Evolutionary conservation across 2,888 invertebrate genomes (phyloP), one percentile per base, ranked within the genome.

Genomic region (Himalopsyche kuldschensis): DNA sequence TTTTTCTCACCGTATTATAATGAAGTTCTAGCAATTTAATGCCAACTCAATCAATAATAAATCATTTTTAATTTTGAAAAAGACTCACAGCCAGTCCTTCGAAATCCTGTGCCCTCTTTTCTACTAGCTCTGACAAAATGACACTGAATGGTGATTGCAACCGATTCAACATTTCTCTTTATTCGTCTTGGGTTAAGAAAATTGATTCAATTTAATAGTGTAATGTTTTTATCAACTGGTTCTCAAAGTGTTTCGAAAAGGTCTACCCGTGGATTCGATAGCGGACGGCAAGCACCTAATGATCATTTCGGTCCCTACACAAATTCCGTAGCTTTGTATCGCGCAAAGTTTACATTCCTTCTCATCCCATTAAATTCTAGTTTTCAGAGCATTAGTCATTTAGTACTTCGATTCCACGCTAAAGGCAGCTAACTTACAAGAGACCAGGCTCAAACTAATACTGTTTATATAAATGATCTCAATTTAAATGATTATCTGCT

Each of bases 301-400:
- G 83, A 80, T 55, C 78, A 77, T 83, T 81, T 80, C 55, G 63
- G 83, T 63, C 80, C 83, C 80, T 35, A 41, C 27, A 48, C 41
- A 75, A 63, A 31, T 46, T 27, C 77, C 78, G 35, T 32, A 35
- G 78, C 76, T 8, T 76, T 75, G 84, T 75, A 81, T 84, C 77
- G 76, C 32, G 47, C 82, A 82, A 48, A 79, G 76, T 80, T 79
- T 78, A 81, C 79, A 82, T 82, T 75, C 78, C 79, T 75, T 81
- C 78, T 84, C 75, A 55, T 24, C 79, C 81, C 85, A 83, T 85
- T 85, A 85, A 81, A 83, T 48, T 79, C 32, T 76, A 81, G 85
- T 83, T 85, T 85, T 81, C 82, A 41, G 79, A 63, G 81, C 85
- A 85, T 85, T 83, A 81, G 81, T 84, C 84, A 82, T 84, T 48